Percentiles rank a stretch among this genome's conserved stretches.
These are phyloP conservation scores for Rhynchotus rufescens DNA, from an alignment of 2,797 vertebrate genomes.

Conservation along the genomic window DNA sequence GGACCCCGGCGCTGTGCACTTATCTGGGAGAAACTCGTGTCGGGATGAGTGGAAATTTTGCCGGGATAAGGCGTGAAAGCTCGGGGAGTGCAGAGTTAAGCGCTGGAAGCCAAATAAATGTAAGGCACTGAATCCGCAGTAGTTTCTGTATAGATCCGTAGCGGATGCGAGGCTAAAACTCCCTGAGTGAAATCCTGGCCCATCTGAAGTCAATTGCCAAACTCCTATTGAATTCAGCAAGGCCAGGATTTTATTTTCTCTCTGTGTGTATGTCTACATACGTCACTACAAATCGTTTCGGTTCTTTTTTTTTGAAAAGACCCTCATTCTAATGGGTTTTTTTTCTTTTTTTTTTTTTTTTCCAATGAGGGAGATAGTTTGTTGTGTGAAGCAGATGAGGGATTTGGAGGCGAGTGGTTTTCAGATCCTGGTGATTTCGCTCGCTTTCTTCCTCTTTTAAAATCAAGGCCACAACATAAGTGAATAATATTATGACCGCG, in stretches of 20 bases:
- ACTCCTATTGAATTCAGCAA: constrained; percentile 68
- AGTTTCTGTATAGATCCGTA: constrained; percentile 47
- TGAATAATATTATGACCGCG: constrained; percentile 68
- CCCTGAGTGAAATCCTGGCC: constrained; percentile 64
- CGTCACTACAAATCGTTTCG: constrained; percentile 41
- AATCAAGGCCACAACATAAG: constrained; percentile 73
- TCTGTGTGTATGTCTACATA: constrained; percentile 32
- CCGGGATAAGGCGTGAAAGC: background rate
- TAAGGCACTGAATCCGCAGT: constrained; percentile 9
- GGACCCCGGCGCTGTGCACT: background rate
- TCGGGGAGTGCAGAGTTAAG: constrained; percentile 41
- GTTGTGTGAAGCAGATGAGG: constrained; percentile 56
- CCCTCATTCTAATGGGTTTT: constrained; percentile 29
- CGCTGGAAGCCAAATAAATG: constrained; percentile 26
- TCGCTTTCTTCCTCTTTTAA: constrained; percentile 50
- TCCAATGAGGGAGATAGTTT: constrained; percentile 59
- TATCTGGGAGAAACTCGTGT: background rate
- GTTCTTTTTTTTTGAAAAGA: constrained; percentile 33
- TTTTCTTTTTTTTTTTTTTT: background rate
- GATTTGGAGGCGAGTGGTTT: constrained; percentile 50
- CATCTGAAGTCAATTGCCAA: constrained; percentile 73
- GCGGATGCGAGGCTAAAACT: constrained; percentile 49
- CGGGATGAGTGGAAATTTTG: background rate
- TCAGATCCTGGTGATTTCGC: constrained; percentile 40
- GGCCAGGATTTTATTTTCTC: constrained; percentile 67